phyloP scores from a whole-genome alignment of 2,797 vertebrate genomes.

The Novumbra hubbsi region DNA sequence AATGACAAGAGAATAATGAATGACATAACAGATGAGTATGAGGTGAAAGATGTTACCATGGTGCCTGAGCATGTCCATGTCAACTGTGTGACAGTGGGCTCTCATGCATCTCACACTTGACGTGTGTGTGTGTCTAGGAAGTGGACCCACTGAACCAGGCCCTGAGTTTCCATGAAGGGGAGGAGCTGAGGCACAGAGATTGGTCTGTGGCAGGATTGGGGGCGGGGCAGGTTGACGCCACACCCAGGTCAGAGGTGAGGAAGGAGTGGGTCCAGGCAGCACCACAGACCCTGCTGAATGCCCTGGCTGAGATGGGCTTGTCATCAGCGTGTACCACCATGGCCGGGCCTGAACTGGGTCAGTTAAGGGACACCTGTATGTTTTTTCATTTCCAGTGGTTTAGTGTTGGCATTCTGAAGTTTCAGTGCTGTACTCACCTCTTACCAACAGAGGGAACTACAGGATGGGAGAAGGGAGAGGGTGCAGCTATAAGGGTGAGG shows the following conservation, averaged over 20 bases:
- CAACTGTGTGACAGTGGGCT: not conserved
- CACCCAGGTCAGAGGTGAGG: constrained; percentile 24
- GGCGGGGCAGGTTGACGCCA: not conserved
- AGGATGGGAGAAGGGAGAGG: not conserved
- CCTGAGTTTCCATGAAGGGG: constrained; percentile 67
- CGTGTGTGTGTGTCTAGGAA: constrained; percentile 61
- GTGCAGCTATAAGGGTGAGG: constrained; percentile 42
- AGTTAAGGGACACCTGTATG: not conserved
- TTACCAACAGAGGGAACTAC: not conserved
- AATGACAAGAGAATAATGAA: constrained; percentile 23
- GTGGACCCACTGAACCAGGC: constrained; percentile 68
- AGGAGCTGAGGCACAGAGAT: constrained; percentile 62
- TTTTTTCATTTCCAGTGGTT: not conserved
- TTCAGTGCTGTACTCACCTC: not conserved
- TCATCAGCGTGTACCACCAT: constrained; percentile 32
- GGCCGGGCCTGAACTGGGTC: constrained; percentile 39
- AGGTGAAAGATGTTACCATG: not conserved
- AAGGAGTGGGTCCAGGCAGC: constrained; percentile 58
- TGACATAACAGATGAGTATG: constrained; percentile 13
- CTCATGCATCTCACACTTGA: not conserved
- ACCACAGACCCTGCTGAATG: constrained; percentile 67
- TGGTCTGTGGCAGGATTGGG: constrained; percentile 23
- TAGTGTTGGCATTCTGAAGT: not conserved
- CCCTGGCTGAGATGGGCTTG: constrained; percentile 59
- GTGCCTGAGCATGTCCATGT: not conserved